Evolutionary conservation across 2,797 vertebrate genomes (phyloP).

Genomic region (Naso thynnoides): DNA sequence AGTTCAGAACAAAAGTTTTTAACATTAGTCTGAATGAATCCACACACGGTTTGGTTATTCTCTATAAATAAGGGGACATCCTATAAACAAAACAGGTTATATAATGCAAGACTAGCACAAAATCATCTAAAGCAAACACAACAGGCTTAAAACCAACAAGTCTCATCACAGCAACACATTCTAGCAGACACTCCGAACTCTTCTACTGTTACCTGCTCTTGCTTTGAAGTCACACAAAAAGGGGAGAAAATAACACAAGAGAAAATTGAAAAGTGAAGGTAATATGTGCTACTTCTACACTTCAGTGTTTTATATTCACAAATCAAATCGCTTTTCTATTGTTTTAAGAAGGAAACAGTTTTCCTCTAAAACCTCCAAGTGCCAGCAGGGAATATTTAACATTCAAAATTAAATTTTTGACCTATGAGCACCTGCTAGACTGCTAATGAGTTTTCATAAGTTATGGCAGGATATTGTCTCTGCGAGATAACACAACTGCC

Average conservation of each 20-base stretch:
- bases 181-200: conserved; percentile 50
- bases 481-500: conserved; percentile 28
- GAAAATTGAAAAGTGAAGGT: conserved; percentile 45
- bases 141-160: conserved; percentile 21
- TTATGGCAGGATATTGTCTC: conserved; percentile 20
- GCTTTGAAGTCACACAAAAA: conserved; percentile 75
- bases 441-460: conserved; percentile 31
- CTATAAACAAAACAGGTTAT: conserved; percentile 44
- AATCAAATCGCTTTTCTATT: conserved; percentile 5
- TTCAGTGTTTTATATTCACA: conserved; percentile 11
- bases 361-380: not conserved
- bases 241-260: conserved; percentile 62
- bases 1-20: not conserved
- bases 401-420: conserved; percentile 33
- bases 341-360: not conserved
- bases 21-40: not conserved
- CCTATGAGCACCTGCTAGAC: conserved; percentile 19
- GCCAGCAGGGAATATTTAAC: conserved; percentile 3
- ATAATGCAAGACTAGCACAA: conserved; percentile 37
- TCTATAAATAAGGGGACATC: conserved; percentile 28
- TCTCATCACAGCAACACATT: conserved; percentile 63
- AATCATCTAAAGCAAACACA: conserved; percentile 57
- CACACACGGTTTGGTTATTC: conserved; percentile 19
- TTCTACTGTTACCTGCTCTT: conserved; percentile 80
- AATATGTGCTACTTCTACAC: not conserved